These are phyloP conservation scores for Actinia equina DNA, from an alignment of 64 coral and sea anemone genomes.

Conservation along the genomic window DNA sequence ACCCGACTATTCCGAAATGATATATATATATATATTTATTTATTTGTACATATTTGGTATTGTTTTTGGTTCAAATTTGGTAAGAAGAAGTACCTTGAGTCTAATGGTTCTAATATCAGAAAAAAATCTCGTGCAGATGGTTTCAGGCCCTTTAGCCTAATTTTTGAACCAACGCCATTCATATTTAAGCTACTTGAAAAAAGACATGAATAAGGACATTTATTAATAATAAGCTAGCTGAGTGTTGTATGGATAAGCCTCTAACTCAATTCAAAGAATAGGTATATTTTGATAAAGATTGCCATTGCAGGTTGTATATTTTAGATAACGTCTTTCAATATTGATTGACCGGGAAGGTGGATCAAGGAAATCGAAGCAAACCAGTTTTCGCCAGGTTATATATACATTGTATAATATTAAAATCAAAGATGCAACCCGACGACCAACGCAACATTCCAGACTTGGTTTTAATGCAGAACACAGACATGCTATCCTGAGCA, in stretches of 20 bases:
- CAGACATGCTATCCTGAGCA: neutral
- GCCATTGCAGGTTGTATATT: neutral
- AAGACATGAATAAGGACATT: neutral
- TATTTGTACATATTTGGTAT: too few relatives aligned
- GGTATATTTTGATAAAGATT: neutral
- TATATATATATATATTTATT: too few relatives aligned
- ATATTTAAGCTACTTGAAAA: neutral
- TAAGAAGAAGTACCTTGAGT: neutral
- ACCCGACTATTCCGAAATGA: neutral
- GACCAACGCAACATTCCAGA: too few relatives aligned
- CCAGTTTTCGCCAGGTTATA: too few relatives aligned
- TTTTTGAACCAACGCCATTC: neutral
- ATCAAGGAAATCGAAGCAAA: too few relatives aligned
- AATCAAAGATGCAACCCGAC: neutral
- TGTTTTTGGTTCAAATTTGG: neutral
- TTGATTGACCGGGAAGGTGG: neutral
- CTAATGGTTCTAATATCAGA: too few relatives aligned
- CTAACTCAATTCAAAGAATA: neutral
- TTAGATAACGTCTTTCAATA: neutral
- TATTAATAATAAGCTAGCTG: neutral
- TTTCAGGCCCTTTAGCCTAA: neutral
- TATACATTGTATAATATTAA: neutral
- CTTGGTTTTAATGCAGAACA: neutral
- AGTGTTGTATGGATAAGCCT: neutral
- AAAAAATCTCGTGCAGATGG: neutral